Evolutionary conservation across 2,888 invertebrate genomes (phyloP), one percentile per base, ranked within the genome.

Genomic region (Melikaiella ostensackeni): DNA sequence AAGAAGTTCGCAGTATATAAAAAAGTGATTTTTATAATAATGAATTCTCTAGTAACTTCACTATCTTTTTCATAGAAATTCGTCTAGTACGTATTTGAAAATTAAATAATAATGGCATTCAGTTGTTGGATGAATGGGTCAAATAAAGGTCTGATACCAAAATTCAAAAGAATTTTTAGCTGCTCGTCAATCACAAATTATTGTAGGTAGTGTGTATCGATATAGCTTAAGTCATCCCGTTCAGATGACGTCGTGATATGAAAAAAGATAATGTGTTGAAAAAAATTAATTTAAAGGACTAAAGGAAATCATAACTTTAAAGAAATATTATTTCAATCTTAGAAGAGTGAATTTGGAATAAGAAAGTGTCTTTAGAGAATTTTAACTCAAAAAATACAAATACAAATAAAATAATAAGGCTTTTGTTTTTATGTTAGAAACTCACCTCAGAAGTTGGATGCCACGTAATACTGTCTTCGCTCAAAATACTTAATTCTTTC

Each of bases 401-500:
- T n/a, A n/a, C n/a, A n/a, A 61, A 38, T 35, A 75, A 13, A 35
- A 50, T 73, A 50, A 55, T 50, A 24, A 50, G 59, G 46, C 30
- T 1, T 73, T 27, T 19, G 13, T 4, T 38, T 1, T 38, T 33
- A 70, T 33, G 6, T 74, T 74, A 42, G 75, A 75, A 77, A 78
- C 70, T 66, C 79, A 88, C 88, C 81, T 90, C 89, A 50, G 87
- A 85, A 75, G 80, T 59, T 38, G 86, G 86, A 76, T 89, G 89
- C 91, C 91, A 91, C 16, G 82, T 81, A 38, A 85, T 83, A 81
- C 86, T 89, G 42, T 88, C 89, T 77, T 91, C 90, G 63, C 88
- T 90, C 75, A 85, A 83, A 50, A 87, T 86, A 78, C 85, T 88
- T 19, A 84, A 76, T 75, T 91, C 90, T 79, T 87, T 89, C 76